Conservation (phyloP, 2,113 vertebrate genomes). For the Mirza zaza region DNA sequence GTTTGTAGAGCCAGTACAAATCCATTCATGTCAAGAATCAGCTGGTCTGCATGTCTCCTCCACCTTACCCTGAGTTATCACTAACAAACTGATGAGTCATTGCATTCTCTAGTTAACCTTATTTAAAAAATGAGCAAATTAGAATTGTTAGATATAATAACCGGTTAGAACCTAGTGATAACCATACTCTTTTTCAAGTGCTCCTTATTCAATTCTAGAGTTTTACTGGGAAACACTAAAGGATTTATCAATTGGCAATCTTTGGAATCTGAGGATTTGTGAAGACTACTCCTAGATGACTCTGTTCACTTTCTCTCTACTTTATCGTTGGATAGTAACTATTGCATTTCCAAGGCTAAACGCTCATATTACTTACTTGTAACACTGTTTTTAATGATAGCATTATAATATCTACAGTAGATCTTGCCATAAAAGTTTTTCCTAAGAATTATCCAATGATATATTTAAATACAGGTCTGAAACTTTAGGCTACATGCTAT, state of each 20-base stretch:
- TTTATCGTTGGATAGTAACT: neutral
- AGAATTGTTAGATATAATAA: neutral
- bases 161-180: neutral
- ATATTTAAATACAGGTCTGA: neutral
- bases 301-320: neutral
- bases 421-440: neutral
- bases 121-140: neutral
- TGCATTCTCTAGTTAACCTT: constrained; percentile 14
- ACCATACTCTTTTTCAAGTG: neutral
- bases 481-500: neutral
- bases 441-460: neutral
- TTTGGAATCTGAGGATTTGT: neutral
- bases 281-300: neutral
- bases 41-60: neutral
- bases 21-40: neutral
- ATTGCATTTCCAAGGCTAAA: neutral
- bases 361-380: neutral
- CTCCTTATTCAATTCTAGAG: neutral
- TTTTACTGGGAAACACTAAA: neutral
- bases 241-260: neutral
- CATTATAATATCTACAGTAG: neutral
- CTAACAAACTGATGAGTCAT: neutral
- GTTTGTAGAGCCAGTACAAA: neutral
- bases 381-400: neutral
- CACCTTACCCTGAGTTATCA: neutral